Evolutionary conservation across 2,888 invertebrate species (phyloP).

Genomic region (Callosobruchus maculatus): DNA sequence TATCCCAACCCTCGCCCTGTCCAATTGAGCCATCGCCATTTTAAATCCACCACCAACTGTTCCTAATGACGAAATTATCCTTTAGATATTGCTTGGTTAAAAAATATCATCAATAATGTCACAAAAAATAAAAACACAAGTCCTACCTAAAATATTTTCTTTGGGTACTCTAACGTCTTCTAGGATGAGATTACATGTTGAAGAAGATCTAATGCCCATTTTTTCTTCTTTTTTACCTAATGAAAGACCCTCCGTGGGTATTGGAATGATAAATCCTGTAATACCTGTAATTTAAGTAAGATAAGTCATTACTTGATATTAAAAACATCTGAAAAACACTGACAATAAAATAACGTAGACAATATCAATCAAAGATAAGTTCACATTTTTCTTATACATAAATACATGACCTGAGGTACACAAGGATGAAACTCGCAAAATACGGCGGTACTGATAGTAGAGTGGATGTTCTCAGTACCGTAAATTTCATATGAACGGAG

Average conservation of each 20-base stretch:
- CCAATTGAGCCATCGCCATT: conserved; percentile 68
- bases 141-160: conserved; percentile 47
- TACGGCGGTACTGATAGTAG: too few species aligned
- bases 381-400: too few species aligned
- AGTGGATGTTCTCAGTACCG: too few species aligned
- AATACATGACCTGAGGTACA: too few species aligned
- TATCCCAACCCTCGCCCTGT: conserved; percentile 71
- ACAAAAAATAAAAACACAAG: conserved; percentile 25
- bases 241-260: conserved; percentile 60
- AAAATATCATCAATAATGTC: conserved; percentile 2
- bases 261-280: conserved; percentile 66
- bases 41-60: conserved; percentile 64
- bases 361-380: too few species aligned
- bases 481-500: too few species aligned
- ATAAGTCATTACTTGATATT: too few species aligned
- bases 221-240: conserved; percentile 68
- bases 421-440: too few species aligned
- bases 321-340: too few species aligned
- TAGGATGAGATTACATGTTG: conserved; percentile 66
- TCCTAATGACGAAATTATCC: conserved; percentile 24
- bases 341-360: too few species aligned
- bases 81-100: too few species aligned
- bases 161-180: conserved; percentile 63
- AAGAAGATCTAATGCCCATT: conserved; percentile 69
- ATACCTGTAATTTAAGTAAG: conserved; percentile 37